Conservation (phyloP, 2,797 vertebrate genomes). For the Xyrichtys novacula region DNA sequence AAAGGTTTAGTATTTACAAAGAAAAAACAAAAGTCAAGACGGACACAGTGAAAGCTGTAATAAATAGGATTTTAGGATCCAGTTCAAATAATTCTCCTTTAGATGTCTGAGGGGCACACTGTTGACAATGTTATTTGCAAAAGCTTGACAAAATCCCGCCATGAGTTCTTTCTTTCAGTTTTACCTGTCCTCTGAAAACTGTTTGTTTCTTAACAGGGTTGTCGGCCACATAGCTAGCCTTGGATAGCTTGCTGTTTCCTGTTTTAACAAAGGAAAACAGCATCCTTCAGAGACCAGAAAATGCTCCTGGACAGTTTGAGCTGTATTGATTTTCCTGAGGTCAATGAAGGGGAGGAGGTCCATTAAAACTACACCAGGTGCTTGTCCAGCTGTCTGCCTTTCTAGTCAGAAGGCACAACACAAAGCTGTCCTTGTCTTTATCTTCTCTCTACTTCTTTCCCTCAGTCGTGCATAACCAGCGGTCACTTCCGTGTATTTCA, state of each 20-base stretch:
- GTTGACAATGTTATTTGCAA: background rate
- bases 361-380: constrained; percentile 59
- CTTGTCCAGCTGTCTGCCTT: constrained; percentile 51
- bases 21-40: too few species aligned
- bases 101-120: too few species aligned
- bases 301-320: constrained; percentile 30
- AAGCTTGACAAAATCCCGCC: background rate
- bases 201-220: background rate
- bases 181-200: background rate
- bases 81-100: too few species aligned
- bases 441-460: constrained; percentile 6
- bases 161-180: background rate
- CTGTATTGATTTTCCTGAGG: constrained; percentile 58
- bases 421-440: constrained; percentile 6
- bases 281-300: constrained; percentile 30
- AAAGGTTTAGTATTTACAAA: too few species aligned
- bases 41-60: too few species aligned
- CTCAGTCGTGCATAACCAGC: constrained; percentile 8
- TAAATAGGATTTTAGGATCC: too few species aligned
- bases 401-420: constrained; percentile 40
- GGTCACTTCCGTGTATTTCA: constrained; percentile 20
- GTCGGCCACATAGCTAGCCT: background rate
- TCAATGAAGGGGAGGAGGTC: constrained; percentile 54
- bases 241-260: background rate
- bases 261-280: background rate